Percentiles rank a stretch among this genome's conserved stretches.
These are phyloP conservation scores for Lucilia cuprina DNA, from an alignment of 1,140 invertebrate species.

Conservation along the genomic window DNA sequence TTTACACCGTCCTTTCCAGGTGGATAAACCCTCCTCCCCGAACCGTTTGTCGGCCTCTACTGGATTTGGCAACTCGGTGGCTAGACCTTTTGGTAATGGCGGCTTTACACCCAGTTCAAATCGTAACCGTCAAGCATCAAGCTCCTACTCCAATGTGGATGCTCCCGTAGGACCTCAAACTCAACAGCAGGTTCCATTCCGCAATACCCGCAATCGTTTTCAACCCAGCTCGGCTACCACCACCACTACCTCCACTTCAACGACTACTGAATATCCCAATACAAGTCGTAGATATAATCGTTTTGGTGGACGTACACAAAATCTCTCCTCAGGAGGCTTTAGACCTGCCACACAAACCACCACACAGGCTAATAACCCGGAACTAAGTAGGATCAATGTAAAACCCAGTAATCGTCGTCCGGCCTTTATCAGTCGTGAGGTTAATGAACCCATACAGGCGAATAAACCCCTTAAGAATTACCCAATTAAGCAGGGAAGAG, in stretches of 20 bases:
- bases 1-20: slow-evolving; percentile 13
- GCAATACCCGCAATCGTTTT: slow-evolving; percentile 53
- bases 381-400: slow-evolving; percentile 46
- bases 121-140: slow-evolving; percentile 44
- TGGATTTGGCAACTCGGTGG: slow-evolving; percentile 39
- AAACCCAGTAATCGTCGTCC: slow-evolving; percentile 44
- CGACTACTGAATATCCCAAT: slow-evolving; percentile 44
- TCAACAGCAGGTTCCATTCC: slow-evolving; percentile 40
- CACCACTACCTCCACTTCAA: slow-evolving; percentile 24
- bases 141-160: slow-evolving; percentile 6
- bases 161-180: slow-evolving; percentile 29
- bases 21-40: background rate
- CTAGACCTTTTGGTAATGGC: slow-evolving; percentile 53
- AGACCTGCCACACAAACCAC: background rate
- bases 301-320: slow-evolving; percentile 39
- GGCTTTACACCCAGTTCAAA: slow-evolving; percentile 48
- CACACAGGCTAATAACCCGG: slow-evolving; percentile 37
- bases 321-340: background rate
- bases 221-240: slow-evolving; percentile 45
- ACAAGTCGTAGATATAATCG: slow-evolving; percentile 55
- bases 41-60: slow-evolving; percentile 39
- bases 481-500: slow-evolving; percentile 46
- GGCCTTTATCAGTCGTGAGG: slow-evolving; percentile 57
- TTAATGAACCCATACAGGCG: slow-evolving; percentile 51
- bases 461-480: slow-evolving; percentile 41